Conservation (phyloP, 2,113 vertebrate species). For the Tylochromis polylepis region DNA sequence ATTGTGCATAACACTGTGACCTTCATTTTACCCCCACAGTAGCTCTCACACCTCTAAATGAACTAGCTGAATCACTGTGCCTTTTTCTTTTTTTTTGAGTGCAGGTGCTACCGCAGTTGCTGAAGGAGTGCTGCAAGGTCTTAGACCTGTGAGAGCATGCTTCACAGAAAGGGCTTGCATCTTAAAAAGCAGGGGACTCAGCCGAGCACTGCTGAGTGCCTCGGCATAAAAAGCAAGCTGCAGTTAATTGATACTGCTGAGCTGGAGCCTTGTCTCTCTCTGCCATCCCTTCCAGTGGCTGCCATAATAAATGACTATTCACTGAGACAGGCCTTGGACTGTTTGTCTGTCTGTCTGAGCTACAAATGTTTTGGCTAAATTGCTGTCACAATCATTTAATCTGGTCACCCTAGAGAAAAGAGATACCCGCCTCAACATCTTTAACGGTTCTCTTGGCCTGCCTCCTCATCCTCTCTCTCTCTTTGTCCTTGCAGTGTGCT, state of each 20-base stretch:
- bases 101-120: not conserved
- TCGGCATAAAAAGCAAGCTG: slow-evolving; percentile 26
- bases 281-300: slow-evolving; percentile 21
- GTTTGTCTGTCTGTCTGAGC: slow-evolving; percentile 53
- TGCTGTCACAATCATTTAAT: slow-evolving; percentile 75
- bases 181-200: slow-evolving; percentile 27
- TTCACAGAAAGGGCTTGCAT: slow-evolving; percentile 10
- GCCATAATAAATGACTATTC: slow-evolving; percentile 48
- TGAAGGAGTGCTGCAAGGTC: not conserved
- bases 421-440: slow-evolving; percentile 26
- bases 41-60: not conserved
- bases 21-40: not conserved
- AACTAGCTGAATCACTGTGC: not conserved
- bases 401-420: slow-evolving; percentile 42
- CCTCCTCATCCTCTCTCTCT: not conserved
- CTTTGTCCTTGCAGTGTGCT: slow-evolving; percentile 25
- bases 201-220: slow-evolving; percentile 12
- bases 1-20: not conserved
- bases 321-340: slow-evolving; percentile 18
- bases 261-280: slow-evolving; percentile 31
- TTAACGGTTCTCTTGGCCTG: slow-evolving; percentile 6
- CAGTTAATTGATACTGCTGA: slow-evolving; percentile 45
- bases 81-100: not conserved
- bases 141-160: not conserved
- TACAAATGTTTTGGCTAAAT: slow-evolving; percentile 65